A percentile compares a stretch with the other conserved stretches of the same genome.
Evolutionary conservation across 92 coral and sea anemone genomes (phyloP).

Genomic region (Plumapathes pennacea): DNA sequence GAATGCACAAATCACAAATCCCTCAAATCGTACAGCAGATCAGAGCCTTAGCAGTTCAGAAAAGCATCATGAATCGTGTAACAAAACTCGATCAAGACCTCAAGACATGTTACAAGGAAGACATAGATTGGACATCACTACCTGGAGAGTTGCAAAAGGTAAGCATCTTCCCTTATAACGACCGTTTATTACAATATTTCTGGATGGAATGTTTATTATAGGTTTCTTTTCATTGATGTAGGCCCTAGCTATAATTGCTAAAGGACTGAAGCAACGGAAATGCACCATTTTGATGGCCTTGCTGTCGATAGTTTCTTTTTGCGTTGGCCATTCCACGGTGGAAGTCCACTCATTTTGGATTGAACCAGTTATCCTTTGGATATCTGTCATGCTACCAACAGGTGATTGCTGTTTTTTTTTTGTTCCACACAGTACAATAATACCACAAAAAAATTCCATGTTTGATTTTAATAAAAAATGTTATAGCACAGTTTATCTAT

Average conservation of each 20-base stretch:
- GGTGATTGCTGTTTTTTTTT: slow-evolving; percentile 13
- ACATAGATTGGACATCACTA: too few species aligned
- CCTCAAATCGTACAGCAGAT: too few species aligned
- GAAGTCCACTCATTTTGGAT: slow-evolving; percentile 19
- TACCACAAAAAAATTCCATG: background rate
- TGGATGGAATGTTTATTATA: slow-evolving; percentile 10
- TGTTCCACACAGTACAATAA: background rate
- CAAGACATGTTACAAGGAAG: too few species aligned
- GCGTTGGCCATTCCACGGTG: slow-evolving; percentile 36
- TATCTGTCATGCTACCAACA: slow-evolving; percentile 23
- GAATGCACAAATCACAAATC: too few species aligned
- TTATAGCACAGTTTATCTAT: background rate
- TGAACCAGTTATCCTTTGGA: slow-evolving; percentile 46
- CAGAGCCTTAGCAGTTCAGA: too few species aligned
- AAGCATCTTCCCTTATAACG: background rate
- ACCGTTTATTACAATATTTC: background rate
- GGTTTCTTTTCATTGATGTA: too few species aligned
- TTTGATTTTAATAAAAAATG: background rate
- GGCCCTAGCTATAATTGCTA: slow-evolving; percentile 18
- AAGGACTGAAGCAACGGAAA: slow-evolving; percentile 37
- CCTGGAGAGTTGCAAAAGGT: too few species aligned
- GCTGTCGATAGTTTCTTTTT: slow-evolving; percentile 25
- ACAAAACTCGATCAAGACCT: too few species aligned
- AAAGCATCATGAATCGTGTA: too few species aligned
- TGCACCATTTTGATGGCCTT: slow-evolving; percentile 31